These are phyloP conservation scores for Liopterus haemorrhoidalis DNA, from an alignment of 2,888 invertebrate species.

Conservation along the genomic window DNA sequence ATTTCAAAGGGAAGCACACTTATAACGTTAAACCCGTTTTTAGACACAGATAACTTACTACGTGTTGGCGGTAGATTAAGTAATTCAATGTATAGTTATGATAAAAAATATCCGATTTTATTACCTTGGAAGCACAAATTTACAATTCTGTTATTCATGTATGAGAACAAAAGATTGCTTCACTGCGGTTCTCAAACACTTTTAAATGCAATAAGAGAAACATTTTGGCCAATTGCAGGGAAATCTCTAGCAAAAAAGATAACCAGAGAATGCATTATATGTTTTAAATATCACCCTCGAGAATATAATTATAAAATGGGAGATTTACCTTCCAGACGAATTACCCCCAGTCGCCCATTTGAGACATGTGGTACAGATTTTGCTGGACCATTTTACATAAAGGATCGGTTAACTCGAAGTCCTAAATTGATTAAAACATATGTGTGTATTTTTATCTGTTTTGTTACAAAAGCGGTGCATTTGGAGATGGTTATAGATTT, in stretches of 20 bases:
- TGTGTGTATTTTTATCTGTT: conserved; percentile 34
- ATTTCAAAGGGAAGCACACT: too few relatives aligned
- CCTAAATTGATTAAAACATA: conserved; percentile 27
- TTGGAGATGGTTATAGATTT: conserved; percentile 16
- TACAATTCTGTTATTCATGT: neutral
- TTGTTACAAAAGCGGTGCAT: conserved; percentile 31
- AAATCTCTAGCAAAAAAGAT: conserved; percentile 17
- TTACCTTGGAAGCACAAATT: conserved; percentile 7
- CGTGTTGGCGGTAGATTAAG: conserved; percentile 6
- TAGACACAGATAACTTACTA: neutral
- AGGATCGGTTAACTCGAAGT: conserved; percentile 2
- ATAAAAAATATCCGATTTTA: conserved; percentile 5
- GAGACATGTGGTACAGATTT: conserved; percentile 8
- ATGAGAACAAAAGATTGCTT: neutral
- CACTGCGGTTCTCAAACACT: conserved; percentile 18
- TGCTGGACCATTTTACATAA: conserved; percentile 8
- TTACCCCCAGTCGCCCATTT: conserved; percentile 1
- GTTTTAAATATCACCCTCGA: conserved; percentile 11
- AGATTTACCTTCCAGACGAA: conserved; percentile 4
- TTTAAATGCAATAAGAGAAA: conserved; percentile 9
- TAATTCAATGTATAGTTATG: neutral
- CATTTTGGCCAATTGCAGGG: conserved; percentile 26
- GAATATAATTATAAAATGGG: conserved; percentile 1
- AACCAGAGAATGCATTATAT: conserved; percentile 20
- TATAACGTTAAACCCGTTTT: too few relatives aligned